Conservation (phyloP, 2,113 vertebrate genomes). For the Gymnobelideus leadbeateri region DNA sequence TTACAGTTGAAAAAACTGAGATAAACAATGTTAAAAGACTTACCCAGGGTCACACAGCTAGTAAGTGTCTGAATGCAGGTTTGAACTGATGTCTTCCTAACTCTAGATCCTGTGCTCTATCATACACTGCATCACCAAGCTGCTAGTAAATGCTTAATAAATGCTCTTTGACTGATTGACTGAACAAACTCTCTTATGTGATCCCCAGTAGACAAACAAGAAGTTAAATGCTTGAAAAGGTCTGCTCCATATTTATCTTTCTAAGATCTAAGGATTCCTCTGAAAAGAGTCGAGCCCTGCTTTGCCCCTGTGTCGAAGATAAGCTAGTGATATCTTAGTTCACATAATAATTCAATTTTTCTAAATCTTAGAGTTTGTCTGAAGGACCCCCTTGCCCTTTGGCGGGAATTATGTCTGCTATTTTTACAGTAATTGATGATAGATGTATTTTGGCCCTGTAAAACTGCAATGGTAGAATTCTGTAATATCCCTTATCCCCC, state of each 20-base stretch:
- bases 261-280: neutral
- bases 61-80: neutral
- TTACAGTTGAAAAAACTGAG: neutral
- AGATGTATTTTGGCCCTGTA: neutral
- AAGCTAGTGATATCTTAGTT: neutral
- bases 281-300: neutral
- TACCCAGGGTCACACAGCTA: neutral
- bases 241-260: neutral
- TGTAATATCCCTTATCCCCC: neutral
- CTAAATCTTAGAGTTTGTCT: neutral
- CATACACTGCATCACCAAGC: neutral
- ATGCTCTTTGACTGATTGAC: neutral
- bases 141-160: neutral
- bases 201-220: neutral
- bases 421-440: neutral
- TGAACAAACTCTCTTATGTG: neutral
- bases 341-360: neutral
- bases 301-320: neutral
- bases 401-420: neutral
- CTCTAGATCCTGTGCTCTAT: neutral
- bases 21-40: neutral
- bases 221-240: neutral
- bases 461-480: neutral
- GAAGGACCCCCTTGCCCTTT: neutral
- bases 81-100: neutral